Evolutionary conservation across 2,888 invertebrate genomes (phyloP).

Genomic region (Druceiella hillmani): DNA sequence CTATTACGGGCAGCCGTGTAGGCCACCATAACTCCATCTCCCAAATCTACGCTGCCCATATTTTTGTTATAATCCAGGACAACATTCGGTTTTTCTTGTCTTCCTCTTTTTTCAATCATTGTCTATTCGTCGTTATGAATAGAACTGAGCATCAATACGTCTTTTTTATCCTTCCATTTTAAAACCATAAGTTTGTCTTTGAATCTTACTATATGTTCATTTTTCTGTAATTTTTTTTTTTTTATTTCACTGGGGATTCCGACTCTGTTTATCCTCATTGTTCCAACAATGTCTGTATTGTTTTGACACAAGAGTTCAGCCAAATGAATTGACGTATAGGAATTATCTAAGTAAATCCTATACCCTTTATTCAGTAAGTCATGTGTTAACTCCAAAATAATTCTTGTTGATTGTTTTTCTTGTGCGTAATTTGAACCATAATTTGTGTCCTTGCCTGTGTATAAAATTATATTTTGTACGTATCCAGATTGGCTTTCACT

Average conservation of each 20-base stretch:
- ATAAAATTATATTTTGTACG: not conserved
- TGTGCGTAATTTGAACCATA: conserved; percentile 21
- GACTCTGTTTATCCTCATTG: conserved; percentile 20
- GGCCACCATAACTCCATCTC: conserved; percentile 20
- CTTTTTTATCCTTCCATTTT: conserved; percentile 21
- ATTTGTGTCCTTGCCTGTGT: no score
- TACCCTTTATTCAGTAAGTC: conserved; percentile 21
- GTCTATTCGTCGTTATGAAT: conserved; percentile 23
- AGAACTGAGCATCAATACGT: conserved; percentile 22
- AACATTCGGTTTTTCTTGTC: conserved; percentile 21
- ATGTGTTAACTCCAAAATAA: conserved; percentile 21
- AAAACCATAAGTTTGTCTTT: conserved; percentile 19
- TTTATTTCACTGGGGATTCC: conserved; percentile 16
- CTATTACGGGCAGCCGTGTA: conserved; percentile 21
- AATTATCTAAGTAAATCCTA: conserved; percentile 21
- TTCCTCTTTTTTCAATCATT: conserved; percentile 22
- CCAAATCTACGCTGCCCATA: conserved; percentile 21
- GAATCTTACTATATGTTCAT: conserved; percentile 15
- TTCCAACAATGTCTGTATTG: conserved; percentile 21
- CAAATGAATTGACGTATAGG: conserved; percentile 22
- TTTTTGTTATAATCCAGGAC: conserved; percentile 21
- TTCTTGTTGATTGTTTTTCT: conserved; percentile 21
- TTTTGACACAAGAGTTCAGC: conserved; percentile 22
- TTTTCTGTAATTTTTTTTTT: conserved; percentile 17
- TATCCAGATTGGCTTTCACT: conserved; percentile 18